Evolutionary conservation across 1,140 invertebrate genomes (phyloP).

Genomic region (Neodiprion pinetum): DNA sequence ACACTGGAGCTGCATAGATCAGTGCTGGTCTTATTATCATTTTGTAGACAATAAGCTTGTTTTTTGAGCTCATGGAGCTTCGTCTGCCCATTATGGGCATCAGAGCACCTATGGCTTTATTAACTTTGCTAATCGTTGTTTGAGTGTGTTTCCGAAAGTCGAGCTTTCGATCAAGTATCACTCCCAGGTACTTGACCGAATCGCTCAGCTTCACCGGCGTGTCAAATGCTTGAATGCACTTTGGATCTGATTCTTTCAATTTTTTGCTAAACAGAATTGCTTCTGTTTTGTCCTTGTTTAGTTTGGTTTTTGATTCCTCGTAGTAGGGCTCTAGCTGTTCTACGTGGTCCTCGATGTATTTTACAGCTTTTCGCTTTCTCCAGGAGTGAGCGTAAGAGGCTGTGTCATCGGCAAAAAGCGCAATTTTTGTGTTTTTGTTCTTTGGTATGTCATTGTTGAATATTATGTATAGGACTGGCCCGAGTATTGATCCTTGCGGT

Average conservation of each 20-base stretch:
- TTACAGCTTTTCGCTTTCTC: constrained; percentile 34
- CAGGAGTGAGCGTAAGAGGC: constrained; percentile 41
- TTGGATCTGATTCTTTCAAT: background rate
- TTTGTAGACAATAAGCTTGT: background rate
- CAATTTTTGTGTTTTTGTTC: constrained; percentile 33
- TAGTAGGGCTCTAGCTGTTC: constrained; percentile 40
- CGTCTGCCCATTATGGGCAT: constrained; percentile 30
- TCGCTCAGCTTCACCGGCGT: background rate
- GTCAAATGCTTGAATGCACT: background rate
- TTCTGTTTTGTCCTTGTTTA: constrained; percentile 43
- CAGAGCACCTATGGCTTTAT: constrained; percentile 32
- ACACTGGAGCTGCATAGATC: background rate
- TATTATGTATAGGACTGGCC: constrained; percentile 36
- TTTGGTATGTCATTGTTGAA: constrained; percentile 38
- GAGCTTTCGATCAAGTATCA: constrained; percentile 35
- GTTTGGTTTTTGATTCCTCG: constrained; percentile 37
- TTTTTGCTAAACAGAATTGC: constrained; percentile 26
- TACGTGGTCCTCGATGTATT: constrained; percentile 42
- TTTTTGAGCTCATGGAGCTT: constrained; percentile 13
- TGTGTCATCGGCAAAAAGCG: constrained; percentile 45
- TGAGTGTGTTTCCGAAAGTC: constrained; percentile 31
- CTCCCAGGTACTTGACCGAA: constrained; percentile 39
- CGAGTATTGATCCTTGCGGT: constrained; percentile 42
- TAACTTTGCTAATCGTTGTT: constrained; percentile 27
- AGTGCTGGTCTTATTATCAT: background rate